Evolutionary conservation across 2,113 vertebrate species (phyloP), one percentile per base, ranked within the genome.

Genomic region (Cyprinus carpio): DNA sequence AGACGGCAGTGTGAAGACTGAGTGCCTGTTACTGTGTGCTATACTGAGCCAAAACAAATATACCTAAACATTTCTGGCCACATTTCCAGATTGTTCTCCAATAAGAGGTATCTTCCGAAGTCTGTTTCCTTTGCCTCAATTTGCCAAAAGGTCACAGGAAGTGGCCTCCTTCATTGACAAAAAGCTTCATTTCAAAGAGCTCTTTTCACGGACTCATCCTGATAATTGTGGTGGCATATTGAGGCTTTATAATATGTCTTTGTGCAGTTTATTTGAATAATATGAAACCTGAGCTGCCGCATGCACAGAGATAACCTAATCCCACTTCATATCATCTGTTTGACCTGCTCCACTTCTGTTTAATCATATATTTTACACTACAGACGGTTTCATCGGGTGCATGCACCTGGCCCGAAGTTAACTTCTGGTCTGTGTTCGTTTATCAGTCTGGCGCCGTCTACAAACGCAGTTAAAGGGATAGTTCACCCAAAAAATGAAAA

Each of bases 231-330:
- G 4, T 20, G 37, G 37, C 78, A 65, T 16, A 23, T 65, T 80
- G 23, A 81, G 4, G 31, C 58, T 64, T 81, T 46, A 65, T 81
- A 60, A 20, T 4, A 10, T 62, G 60, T 27, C 78, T 65, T 81
- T 65, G 56, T 81, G 37, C 1, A 18, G 34, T 64, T 37, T 58
- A 81, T 29, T 29, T 81, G 40, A 81, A 81, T 65, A 60, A 62
- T 43, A 80, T 80, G 56, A 80, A 80, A 64, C 23, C 6, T 27
- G 40, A 81, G 40, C 15, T 46, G n/a, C 37, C 20, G 27, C 34
- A 65, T 29, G 15, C 37, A 81, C 56, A 25, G 20, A 62, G 77
- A 40, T 58, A 58, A 58, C 56, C 20, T n/a, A 58, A 23, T 62
- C 11, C 31, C 10, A 37, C 10, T 27, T 49, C n/a, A 58, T 58